Base-by-base conservation (phyloP, 30 jellyfish, hydroid and myxozoan genomes). In the Hydra vulgaris region DNA sequence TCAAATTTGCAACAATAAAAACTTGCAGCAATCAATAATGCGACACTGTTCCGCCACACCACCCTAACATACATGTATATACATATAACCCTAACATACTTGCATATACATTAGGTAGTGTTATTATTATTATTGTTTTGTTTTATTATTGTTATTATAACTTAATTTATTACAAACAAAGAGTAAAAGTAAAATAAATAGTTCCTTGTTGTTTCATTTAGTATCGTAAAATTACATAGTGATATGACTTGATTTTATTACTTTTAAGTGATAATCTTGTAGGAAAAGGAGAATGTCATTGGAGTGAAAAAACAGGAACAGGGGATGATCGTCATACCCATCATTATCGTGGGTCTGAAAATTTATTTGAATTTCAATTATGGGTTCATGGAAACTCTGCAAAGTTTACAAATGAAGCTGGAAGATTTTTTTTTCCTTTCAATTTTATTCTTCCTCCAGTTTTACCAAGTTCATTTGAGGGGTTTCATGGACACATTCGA, bases 381-480 rank as follows among this genome's bases (percentile, higher is more conserved):
- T 8, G 24, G 16, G 24, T 73, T 23, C 27, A 73, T 0, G 81
- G 81, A n/a, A 73, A 23, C 12, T 23, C 72, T 7, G 7, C 18
- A 26, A 73, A 20, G 70, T n/a, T 73, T 22, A 40, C 20, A 7
- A 83, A 81, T 81, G 84, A 83, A 24, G 15, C 79, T 0, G 89
- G 89, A 12, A 54, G 85, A 25, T 68, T 18, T 40, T 25, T 17
- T 18, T 81, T 71, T 53, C 89, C 85, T 0, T 81, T 81, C 61
- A 15, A 25, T 20, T 81, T 81, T 26, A 68, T 23, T 7, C 27
- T 81, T 12, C 89, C 89, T 22, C 82, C 27, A 19, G 27, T 21
- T 71, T 22, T 81, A 78, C 89, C 89, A 7, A 81, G 89, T 78
- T 81, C 89, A 7, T 76, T 81, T 54, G 89, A 81, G 54, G 84